Base-by-base conservation (phyloP, 2,888 invertebrate genomes). In the Plemyria rubiginata region DNA sequence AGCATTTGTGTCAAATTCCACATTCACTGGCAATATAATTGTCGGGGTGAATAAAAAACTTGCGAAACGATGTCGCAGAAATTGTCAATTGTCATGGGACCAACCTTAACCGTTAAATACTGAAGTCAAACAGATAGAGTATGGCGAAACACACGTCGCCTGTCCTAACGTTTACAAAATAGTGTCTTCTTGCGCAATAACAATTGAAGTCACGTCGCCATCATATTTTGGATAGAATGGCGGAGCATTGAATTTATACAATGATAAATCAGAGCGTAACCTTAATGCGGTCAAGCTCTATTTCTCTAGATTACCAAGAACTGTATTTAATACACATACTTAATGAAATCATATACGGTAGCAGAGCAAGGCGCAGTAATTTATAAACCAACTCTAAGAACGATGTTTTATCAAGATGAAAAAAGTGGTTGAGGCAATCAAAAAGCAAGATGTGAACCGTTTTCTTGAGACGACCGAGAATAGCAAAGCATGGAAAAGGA, bases 171-270 rank as follows among this genome's bases (percentile, higher is more conserved):
- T 67, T 72, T 70, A 62, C 66, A 67, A 67, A 72, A 70, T 54
- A 62, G 53, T 58, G 49, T 63, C 62, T 61, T 59, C 65, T 67
- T 64, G 56, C 63, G 69, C 67, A 75, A 75, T 66, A 66, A 67
- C 59, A 74, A 67, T 76, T 72, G 65, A 68, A 74, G 71, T 71
- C 72, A 71, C 68, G 65, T 67, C 72, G 68, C 66, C 71, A 68
- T 22, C 3, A 22, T 22, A 65, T 55, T 28, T 32, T 4, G 12
- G 60, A 41, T 0, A 8, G 61, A 46, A 58, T 70, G 67, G 70
- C 68, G 71, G 70, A 75, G 63, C 57, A 62, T 64, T 66, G 67
- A 70, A 68, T 67, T 62, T 63, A 66, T 59, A 41, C 48, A 53
- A 65, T 48, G 56, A 13, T 56, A 45, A 54, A 66, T 61, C 54